Conservation (phyloP, 2,797 vertebrate genomes). For the Pachyuromys duprasi region DNA sequence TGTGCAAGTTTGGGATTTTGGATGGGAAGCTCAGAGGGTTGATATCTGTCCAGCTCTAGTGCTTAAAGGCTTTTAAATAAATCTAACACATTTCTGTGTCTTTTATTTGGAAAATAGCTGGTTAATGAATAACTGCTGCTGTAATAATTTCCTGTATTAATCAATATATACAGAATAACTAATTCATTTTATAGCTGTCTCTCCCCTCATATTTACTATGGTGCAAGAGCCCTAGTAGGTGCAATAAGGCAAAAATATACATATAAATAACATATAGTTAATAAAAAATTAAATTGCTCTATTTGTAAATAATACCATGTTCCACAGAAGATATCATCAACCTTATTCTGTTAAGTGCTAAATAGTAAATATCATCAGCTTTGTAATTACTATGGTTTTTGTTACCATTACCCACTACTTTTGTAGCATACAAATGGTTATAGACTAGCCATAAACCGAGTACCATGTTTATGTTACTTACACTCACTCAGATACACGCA, state of each 20-base stretch:
- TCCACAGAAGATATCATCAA: neutral
- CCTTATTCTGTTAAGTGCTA: neutral
- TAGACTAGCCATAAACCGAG: neutral
- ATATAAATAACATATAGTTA: neutral
- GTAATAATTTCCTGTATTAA: too few species aligned
- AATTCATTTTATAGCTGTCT: neutral
- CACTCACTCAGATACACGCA: too few species aligned
- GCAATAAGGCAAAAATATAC: neutral
- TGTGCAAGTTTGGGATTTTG: too few species aligned
- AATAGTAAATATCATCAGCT: neutral
- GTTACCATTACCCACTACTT: neutral
- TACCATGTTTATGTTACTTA: neutral
- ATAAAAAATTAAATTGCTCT: neutral
- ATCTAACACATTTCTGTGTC: too few species aligned
- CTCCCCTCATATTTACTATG: neutral
- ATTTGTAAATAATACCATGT: neutral
- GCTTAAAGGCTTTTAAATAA: too few species aligned
- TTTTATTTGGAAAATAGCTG: too few species aligned
- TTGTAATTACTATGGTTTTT: neutral
- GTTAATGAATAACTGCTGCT: too few species aligned
- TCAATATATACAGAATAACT: too few species aligned
- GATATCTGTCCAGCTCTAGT: too few species aligned
- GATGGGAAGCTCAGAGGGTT: too few species aligned
- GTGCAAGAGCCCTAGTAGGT: neutral
- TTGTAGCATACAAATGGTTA: neutral